A percentile compares a stretch with the other conserved stretches of the same genome.
phyloP scores from a whole-genome alignment of 2,888 invertebrate genomes.

The Lithophane leautieri region DNA sequence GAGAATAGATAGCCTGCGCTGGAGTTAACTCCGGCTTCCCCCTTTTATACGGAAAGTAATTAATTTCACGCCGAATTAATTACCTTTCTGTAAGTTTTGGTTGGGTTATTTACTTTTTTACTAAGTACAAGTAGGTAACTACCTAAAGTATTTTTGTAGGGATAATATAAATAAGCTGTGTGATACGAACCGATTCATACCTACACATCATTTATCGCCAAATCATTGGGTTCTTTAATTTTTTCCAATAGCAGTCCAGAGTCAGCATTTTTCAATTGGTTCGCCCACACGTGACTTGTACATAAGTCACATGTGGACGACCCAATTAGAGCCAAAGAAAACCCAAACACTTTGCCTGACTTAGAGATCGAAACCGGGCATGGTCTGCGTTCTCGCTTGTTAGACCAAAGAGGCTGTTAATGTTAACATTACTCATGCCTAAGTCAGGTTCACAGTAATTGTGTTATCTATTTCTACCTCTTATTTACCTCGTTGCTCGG shows the following conservation, averaged over 20 bases:
- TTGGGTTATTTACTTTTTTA: slow-evolving; percentile 9
- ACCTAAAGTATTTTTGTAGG: not conserved
- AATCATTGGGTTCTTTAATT: not conserved
- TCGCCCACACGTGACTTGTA: not conserved
- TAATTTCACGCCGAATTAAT: slow-evolving; percentile 22
- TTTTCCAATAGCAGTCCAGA: not conserved
- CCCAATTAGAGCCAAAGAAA: too few relatives aligned
- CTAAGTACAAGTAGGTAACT: not conserved
- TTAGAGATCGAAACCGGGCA: not conserved
- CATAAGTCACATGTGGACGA: too few relatives aligned
- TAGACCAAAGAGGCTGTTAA: not conserved
- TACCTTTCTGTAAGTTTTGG: slow-evolving; percentile 6
- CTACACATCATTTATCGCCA: not conserved
- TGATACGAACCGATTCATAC: not conserved
- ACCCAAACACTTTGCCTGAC: not conserved
- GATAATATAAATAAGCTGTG: not conserved
- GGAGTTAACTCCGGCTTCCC: slow-evolving; percentile 15
- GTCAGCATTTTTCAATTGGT: not conserved
- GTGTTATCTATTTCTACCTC: slow-evolving; percentile 7
- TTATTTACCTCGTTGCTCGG: not conserved
- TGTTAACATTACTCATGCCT: not conserved
- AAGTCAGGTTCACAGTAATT: not conserved
- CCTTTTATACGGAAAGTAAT: slow-evolving; percentile 26
- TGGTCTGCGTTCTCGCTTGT: not conserved
- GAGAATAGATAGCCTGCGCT: slow-evolving; percentile 35